phyloP scores from a whole-genome alignment of 2,113 vertebrate species.

The Notothenia coriiceps region DNA sequence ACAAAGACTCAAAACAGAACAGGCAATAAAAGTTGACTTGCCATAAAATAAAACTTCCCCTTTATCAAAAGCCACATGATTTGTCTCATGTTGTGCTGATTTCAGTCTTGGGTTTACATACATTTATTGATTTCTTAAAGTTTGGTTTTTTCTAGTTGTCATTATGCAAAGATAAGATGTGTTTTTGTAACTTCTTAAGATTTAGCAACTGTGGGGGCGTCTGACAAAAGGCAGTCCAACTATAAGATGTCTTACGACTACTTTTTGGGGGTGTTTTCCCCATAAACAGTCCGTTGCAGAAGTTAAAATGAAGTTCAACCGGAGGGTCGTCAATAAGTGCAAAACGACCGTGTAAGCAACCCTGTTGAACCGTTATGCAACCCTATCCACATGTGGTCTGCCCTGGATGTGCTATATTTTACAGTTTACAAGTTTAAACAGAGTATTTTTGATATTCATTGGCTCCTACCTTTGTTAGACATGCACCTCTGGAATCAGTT shows the following conservation, averaged over 20 bases:
- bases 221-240: background rate
- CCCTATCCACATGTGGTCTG: conserved; percentile 46
- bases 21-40: background rate
- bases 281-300: background rate
- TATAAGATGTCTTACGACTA: background rate
- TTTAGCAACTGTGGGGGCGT: background rate
- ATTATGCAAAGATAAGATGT: background rate
- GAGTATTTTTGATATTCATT: background rate
- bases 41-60: background rate
- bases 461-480: conserved; percentile 74
- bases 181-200: background rate
- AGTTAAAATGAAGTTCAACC: conserved; percentile 12
- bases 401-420: background rate
- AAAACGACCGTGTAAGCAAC: conserved; percentile 3
- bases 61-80: background rate
- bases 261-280: background rate
- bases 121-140: conserved; percentile 9
- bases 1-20: background rate
- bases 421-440: conserved; percentile 26
- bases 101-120: background rate
- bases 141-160: background rate
- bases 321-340: conserved; percentile 10
- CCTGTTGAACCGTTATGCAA: conserved; percentile 53
- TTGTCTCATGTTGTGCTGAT: background rate
- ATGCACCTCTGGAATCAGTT: conserved; percentile 62